Conservation (phyloP, 2,888 invertebrate genomes). For the Netelia inedita region DNA sequence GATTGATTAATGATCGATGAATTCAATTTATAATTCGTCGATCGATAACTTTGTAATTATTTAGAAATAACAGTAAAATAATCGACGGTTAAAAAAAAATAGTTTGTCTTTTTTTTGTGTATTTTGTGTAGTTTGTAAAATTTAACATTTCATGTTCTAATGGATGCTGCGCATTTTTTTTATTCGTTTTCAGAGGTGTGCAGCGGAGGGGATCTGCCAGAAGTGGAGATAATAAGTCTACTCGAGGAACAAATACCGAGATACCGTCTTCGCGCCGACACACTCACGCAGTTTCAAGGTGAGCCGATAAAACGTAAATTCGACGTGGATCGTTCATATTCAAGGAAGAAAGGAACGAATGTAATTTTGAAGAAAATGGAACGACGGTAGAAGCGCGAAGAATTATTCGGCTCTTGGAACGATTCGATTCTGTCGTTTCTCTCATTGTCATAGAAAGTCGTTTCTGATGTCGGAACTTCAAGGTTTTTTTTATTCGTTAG, state of each 20-base stretch:
- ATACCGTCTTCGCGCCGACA: slow-evolving; percentile 97
- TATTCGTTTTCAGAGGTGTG: slow-evolving; percentile 92
- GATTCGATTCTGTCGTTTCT: background rate
- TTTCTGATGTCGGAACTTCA: slow-evolving; percentile 19
- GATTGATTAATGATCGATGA: background rate
- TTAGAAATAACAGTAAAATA: too few relatives aligned
- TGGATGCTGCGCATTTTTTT: slow-evolving; percentile 54
- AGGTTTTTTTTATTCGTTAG: slow-evolving; percentile 31
- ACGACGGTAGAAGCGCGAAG: background rate
- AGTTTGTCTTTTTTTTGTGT: background rate
- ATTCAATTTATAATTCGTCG: background rate
- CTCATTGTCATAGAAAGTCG: slow-evolving; percentile 27
- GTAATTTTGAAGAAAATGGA: background rate
- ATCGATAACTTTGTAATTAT: background rate
- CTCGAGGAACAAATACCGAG: slow-evolving; percentile 97
- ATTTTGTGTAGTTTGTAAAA: background rate
- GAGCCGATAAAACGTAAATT: slow-evolving; percentile 76
- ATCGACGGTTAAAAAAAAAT: background rate
- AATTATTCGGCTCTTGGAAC: background rate
- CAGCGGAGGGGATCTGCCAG: slow-evolving; percentile 96
- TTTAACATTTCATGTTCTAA: slow-evolving; percentile 12
- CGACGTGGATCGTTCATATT: background rate
- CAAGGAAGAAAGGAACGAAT: background rate
- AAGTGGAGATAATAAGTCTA: slow-evolving; percentile 98
- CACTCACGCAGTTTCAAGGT: slow-evolving; percentile 96